Conservation (phyloP, 1,140 invertebrate genomes). For the Thrips palmi region DNA sequence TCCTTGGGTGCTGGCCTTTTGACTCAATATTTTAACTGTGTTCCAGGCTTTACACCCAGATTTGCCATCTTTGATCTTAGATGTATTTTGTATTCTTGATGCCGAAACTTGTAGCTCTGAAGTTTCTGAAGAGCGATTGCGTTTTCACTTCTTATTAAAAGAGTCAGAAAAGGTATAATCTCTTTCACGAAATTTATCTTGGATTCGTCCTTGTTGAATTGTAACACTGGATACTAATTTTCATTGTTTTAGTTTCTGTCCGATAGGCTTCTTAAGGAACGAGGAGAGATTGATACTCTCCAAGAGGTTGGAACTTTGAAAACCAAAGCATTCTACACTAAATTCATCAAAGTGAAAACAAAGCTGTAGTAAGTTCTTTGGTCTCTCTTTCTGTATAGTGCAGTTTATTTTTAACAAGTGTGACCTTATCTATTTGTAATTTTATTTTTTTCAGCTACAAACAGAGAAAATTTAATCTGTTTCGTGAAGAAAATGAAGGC, state of each 20-base stretch:
- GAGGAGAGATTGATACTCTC: constrained; percentile 82
- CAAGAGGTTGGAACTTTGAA: constrained; percentile 84
- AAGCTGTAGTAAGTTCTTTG: constrained; percentile 77
- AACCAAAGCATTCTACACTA: constrained; percentile 81
- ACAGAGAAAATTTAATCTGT: constrained; percentile 96
- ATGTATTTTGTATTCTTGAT: constrained; percentile 61
- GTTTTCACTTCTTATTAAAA: constrained; percentile 58
- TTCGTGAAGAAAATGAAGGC: constrained; percentile 97
- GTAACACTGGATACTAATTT: neutral
- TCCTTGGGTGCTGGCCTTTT: no score
- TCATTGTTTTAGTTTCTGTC: constrained; percentile 44
- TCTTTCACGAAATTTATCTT: neutral
- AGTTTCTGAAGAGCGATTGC: constrained; percentile 41
- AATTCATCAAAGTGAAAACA: constrained; percentile 96
- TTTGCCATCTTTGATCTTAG: constrained; percentile 54
- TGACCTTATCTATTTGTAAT: constrained; percentile 2
- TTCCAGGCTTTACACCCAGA: constrained; percentile 48
- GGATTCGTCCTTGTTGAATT: neutral
- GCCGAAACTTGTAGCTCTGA: constrained; percentile 43
- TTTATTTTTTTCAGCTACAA: constrained; percentile 69
- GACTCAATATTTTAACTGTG: constrained; percentile 16
- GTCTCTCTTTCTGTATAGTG: constrained; percentile 10
- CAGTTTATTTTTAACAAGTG: neutral
- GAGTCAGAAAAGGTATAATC: constrained; percentile 44
- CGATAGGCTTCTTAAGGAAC: constrained; percentile 73